Conservation (phyloP, 2,113 vertebrate genomes). For the Chrysemys picta region DNA sequence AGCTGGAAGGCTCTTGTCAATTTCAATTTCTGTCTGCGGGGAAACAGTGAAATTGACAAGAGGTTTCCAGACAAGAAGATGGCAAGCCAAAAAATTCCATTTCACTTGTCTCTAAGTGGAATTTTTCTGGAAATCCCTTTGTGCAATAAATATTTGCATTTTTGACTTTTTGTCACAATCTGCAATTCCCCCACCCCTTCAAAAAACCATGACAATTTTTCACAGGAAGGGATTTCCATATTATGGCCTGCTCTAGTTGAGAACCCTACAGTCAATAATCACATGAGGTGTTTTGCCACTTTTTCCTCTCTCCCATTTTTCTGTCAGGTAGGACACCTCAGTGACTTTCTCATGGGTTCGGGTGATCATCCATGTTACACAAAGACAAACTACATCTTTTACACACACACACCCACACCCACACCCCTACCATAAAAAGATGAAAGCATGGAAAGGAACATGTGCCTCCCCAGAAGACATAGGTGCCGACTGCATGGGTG, state of each 20-base stretch:
- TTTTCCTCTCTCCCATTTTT: not conserved
- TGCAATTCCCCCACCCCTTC: not conserved
- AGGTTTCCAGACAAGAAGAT: not conserved
- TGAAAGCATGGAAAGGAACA: not conserved
- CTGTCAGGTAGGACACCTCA: not conserved
- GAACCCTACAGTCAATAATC: not conserved
- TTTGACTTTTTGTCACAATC: not conserved
- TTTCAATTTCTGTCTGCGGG: not conserved
- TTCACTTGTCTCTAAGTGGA: not conserved
- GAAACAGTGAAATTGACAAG: not conserved
- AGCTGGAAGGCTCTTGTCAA: conserved; percentile 12
- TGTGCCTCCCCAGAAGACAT: not conserved
- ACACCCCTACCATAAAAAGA: not conserved
- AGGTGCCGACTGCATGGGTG: too few species aligned
- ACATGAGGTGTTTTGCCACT: not conserved
- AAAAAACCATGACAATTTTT: not conserved
- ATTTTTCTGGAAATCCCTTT: not conserved
- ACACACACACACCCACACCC: not conserved
- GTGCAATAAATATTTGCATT: not conserved
- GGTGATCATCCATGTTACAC: not conserved
- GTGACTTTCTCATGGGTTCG: not conserved
- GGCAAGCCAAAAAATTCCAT: not conserved
- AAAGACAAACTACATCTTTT: not conserved
- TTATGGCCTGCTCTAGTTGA: not conserved
- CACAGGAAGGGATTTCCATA: not conserved